Conservation (phyloP, 1,140 invertebrate genomes). For the Heterodera schachtii region DNA sequence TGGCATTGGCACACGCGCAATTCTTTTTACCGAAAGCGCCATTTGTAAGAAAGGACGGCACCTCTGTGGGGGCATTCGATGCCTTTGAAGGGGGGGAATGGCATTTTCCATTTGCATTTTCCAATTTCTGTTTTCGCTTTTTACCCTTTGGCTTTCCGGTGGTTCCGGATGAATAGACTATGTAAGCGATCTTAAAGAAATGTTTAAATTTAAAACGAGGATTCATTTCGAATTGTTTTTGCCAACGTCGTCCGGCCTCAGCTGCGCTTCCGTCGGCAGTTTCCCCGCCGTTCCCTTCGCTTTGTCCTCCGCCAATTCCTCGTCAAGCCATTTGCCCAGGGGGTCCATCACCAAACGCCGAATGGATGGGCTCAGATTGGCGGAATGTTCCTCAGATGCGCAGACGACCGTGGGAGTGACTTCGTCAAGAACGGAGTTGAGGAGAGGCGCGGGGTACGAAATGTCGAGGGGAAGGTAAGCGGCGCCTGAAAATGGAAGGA, state of each 20-base stretch:
- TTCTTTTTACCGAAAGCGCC: slow-evolving; percentile 53
- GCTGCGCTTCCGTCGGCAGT: neutral
- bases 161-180: slow-evolving; percentile 68
- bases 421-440: slow-evolving; percentile 66
- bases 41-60: slow-evolving; percentile 68
- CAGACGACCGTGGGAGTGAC: slow-evolving; percentile 65
- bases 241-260: slow-evolving; percentile 2
- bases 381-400: slow-evolving; percentile 55
- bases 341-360: slow-evolving; percentile 26
- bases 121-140: neutral
- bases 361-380: neutral
- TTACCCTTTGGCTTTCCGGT: slow-evolving; percentile 71
- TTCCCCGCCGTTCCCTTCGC: neutral
- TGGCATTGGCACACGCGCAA: too few relatives aligned
- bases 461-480: slow-evolving; percentile 69
- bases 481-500: slow-evolving; percentile 57
- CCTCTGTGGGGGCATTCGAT: slow-evolving; percentile 69
- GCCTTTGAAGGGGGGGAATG: slow-evolving; percentile 39
- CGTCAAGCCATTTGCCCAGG: slow-evolving; percentile 26
- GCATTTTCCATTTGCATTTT: neutral
- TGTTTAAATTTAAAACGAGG: neutral
- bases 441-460: slow-evolving; percentile 67
- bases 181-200: slow-evolving; percentile 66
- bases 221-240: slow-evolving; percentile 59
- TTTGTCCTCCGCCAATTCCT: neutral